These are phyloP conservation scores for Sclerurus mexicanus DNA, from an alignment of 2,113 vertebrate genomes.

Conservation along the genomic window DNA sequence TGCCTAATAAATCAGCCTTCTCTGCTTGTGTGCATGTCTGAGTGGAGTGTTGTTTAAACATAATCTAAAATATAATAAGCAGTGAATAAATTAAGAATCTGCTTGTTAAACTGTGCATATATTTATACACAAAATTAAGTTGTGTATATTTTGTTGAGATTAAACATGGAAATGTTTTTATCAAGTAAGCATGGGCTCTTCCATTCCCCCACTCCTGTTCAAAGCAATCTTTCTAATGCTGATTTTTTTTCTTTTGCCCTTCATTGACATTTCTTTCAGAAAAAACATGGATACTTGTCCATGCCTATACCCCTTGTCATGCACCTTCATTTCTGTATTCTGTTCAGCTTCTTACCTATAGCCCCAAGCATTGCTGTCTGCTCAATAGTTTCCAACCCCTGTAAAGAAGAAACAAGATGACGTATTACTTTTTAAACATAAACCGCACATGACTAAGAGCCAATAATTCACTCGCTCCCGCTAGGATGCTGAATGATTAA, in stretches of 20 bases:
- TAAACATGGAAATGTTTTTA: constrained; percentile 23
- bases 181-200: not conserved
- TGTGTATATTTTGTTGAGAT: constrained; percentile 11
- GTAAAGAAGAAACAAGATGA: constrained; percentile 66
- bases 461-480: constrained; percentile 56
- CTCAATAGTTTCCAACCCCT: constrained; percentile 58
- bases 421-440: constrained; percentile 71
- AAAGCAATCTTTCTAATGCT: not conserved
- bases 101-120: constrained; percentile 50
- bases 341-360: constrained; percentile 50
- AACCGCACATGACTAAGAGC: constrained; percentile 64
- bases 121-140: constrained; percentile 53
- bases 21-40: not conserved
- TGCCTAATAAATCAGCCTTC: not conserved
- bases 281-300: constrained; percentile 14
- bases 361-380: constrained; percentile 60
- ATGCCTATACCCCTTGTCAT: constrained; percentile 24
- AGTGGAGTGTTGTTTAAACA: constrained; percentile 45
- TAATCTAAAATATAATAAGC: constrained; percentile 48
- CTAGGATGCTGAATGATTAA: constrained; percentile 63
- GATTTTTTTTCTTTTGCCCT: not conserved
- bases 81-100: constrained; percentile 65
- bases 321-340: constrained; percentile 57
- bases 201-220: not conserved
- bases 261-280: constrained; percentile 30